Base-by-base conservation (phyloP, 2,113 vertebrate species). In the Hippoglossus stenolepis region DNA sequence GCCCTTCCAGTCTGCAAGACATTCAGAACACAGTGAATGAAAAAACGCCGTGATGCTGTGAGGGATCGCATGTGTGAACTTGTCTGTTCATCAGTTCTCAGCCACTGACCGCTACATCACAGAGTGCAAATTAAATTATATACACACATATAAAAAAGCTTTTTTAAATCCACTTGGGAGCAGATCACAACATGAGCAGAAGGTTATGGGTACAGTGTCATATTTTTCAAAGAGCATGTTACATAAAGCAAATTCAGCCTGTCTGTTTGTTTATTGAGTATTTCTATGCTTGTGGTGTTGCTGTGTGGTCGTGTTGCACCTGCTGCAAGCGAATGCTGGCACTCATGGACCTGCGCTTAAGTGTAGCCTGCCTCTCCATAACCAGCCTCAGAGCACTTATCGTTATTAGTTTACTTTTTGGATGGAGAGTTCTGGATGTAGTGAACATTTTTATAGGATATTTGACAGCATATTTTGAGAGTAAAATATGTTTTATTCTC, bases 1-100 rank as follows among this genome's bases (percentile, higher is more conserved):
- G 95, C 95, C 49, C 92, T 89, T 49, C 95, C 95, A 1, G 95
- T 96, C 92, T 95, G 87, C 2, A 73, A 53, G 64, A 2, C 38
- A 65, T 14, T 38, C 1, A 57, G 47, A 59, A 59, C 75, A 53
- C 40, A 65, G 15, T 11, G 7, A 35, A 63, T 23, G 2, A 0
- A 58, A 58, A 65, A 10, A 51, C 0, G 0, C 4, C 12, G 40
- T 5, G 21, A 54, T 24, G 20, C 20, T 5, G 23, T 14, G 23
- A 73, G 18, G 3, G 31, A 61, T 6, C 0, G 1, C 20, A 26
- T 24, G 14, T 68, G 57, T 38, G 11, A 61, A 59, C 28, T 59
- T 15, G 28, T 26, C 26, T 60, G 51, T 23, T 61, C 35, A 28
- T 23, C 18, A 51, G 69, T 53, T 57, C 59, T 18, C 13, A 67